Evolutionary conservation across 2,113 vertebrate genomes (phyloP), one percentile per base, ranked within the genome.

Genomic region (Centrocercus urophasianus): DNA sequence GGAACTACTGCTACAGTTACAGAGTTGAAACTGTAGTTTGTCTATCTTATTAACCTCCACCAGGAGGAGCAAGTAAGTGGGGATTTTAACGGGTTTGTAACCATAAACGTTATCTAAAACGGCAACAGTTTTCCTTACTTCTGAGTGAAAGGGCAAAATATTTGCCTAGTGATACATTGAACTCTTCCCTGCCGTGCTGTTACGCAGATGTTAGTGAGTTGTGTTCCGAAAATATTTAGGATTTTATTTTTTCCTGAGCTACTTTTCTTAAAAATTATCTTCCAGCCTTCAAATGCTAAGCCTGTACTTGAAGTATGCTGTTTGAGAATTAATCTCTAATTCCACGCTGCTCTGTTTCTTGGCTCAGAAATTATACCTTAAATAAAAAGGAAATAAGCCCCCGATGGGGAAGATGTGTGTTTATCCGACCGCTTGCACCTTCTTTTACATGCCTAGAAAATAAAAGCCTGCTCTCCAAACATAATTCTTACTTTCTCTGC

Each of bases 11-110:
- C 8, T 17, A 59, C 72, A 36, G 57, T n/a, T 59, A 59, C 32
- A 13, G 57, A 83, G 90, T 42, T 43, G 77, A 92, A 70, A 20
- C 81, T 85, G 22, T 73, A 52, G 43, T 64, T 36, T 59, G 34
- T 56, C 28, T 75, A 38, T 20, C 36, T 69, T 19, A 74, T 40
- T 43, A 72, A 32, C 12, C 78, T 79, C 97, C 97, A 80, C 97
- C 89, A 97, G 97, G 97, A 84, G 97, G 97, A 96, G 97, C 97
- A 84, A 92, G 93, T 75, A 79, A 93, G 47, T 60, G 94, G 85
- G 75, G 67, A 91, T 89, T 90, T 63, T 77, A 30, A 50, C 47
- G 7, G 45, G 7, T 83, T 61, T 90, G 82, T 75, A 15, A 13
- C 24, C 9, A 36, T 63, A 42, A 48, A n/a, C 3, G 5, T 14